Evolutionary conservation across 2,888 invertebrate species (phyloP).

Genomic region (Ischnus inquisitorius): DNA sequence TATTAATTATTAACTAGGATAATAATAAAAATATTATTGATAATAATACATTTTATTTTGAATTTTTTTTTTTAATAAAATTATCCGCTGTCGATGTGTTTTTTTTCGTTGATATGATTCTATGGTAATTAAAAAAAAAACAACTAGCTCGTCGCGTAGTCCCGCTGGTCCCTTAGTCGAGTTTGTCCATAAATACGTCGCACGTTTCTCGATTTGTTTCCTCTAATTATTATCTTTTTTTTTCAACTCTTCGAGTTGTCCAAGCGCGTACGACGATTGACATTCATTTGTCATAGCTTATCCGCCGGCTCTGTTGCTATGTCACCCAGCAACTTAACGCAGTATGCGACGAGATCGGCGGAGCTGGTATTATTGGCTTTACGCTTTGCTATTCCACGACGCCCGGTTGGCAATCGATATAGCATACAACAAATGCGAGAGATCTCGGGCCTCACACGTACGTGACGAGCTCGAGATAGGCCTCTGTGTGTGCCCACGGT

Average conservation of each 20-base stretch:
- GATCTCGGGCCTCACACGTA: conserved; percentile 58
- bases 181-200: background rate
- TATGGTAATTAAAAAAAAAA: background rate
- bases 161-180: background rate
- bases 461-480: conserved; percentile 28
- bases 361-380: conserved; percentile 29
- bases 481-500: conserved; percentile 68
- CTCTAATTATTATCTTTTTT: conserved; percentile 1
- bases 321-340: conserved; percentile 2
- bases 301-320: conserved; percentile 44
- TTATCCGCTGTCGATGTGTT: background rate
- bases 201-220: conserved; percentile 1
- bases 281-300: conserved; percentile 72
- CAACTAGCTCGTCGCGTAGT: background rate
- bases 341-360: conserved; percentile 34
- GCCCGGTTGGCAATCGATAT: conserved; percentile 12
- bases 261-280: conserved; percentile 55
- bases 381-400: conserved; percentile 31
- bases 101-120: background rate
- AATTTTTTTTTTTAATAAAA: too few relatives aligned
- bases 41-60: too few relatives aligned
- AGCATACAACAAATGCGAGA: conserved; percentile 54
- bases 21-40: too few relatives aligned
- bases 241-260: background rate
- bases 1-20: too few relatives aligned